These are phyloP conservation scores for Drosophila robusta DNA, from an alignment of 2,888 invertebrate genomes.

Conservation along the genomic window DNA sequence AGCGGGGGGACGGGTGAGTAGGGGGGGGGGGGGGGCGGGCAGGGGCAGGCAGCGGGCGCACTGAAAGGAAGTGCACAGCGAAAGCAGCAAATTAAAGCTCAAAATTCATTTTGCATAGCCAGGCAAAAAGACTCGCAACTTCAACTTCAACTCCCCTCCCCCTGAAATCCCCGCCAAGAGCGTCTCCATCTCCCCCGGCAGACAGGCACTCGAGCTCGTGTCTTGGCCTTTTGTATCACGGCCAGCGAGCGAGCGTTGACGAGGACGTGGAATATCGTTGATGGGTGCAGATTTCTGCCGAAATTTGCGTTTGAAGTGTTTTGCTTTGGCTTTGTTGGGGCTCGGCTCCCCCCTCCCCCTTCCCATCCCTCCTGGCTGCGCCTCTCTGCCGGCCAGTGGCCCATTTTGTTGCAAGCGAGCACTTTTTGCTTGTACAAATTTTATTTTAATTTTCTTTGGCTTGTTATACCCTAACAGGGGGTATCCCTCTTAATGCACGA, in stretches of 20 bases:
- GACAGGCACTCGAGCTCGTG: slow-evolving; percentile 41
- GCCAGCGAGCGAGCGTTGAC: slow-evolving; percentile 46
- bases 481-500: background rate
- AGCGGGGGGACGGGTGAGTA: background rate
- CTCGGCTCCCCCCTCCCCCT: background rate
- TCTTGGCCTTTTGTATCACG: slow-evolving; percentile 48
- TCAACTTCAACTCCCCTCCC: slow-evolving; percentile 6
- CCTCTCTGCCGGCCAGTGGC: slow-evolving; percentile 29
- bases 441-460: slow-evolving; percentile 59
- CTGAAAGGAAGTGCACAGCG: slow-evolving; percentile 75
- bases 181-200: background rate
- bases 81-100: slow-evolving; percentile 74
- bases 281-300: slow-evolving; percentile 82
- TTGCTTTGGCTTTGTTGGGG: slow-evolving; percentile 57
- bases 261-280: slow-evolving; percentile 64
- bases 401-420: slow-evolving; percentile 48
- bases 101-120: slow-evolving; percentile 78
- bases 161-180: no score
- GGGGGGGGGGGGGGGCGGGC: background rate
- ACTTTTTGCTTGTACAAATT: slow-evolving; percentile 47
- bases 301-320: slow-evolving; percentile 81
- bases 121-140: slow-evolving; percentile 15
- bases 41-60: slow-evolving; percentile 10
- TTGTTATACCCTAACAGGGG: slow-evolving; percentile 18
- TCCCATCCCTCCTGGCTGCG: slow-evolving; percentile 5